Percentiles rank a stretch among this genome's conserved stretches.
Evolutionary conservation across 2,888 invertebrate genomes (phyloP).

Genomic region (Gastracanthus pulcherrimus): DNA sequence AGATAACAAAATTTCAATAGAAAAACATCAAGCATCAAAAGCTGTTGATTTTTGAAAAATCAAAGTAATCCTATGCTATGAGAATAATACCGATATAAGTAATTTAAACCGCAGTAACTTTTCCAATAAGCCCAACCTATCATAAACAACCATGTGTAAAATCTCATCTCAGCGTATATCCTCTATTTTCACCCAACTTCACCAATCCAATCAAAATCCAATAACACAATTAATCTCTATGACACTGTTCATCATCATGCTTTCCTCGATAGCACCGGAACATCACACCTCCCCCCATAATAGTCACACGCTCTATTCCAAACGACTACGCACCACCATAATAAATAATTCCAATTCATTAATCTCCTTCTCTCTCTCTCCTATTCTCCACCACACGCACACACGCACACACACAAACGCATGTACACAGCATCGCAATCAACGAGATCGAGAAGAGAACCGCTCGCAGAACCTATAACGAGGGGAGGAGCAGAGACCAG

Average conservation of each 20-base stretch:
- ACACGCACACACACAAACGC: no score
- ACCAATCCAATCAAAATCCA: conserved; percentile 2
- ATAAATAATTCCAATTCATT: conserved; percentile 35
- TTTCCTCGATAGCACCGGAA: background rate
- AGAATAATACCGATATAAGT: no score
- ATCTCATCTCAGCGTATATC: background rate
- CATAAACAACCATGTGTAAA: no score
- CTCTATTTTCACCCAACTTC: background rate
- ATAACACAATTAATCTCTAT: conserved; percentile 2
- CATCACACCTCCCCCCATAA: no score
- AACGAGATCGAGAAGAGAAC: background rate
- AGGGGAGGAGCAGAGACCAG: conserved; percentile 4
- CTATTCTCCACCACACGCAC: background rate
- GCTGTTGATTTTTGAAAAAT: no score
- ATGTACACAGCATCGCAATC: conserved; percentile 40
- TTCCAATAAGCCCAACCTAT: no score
- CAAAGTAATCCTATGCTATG: no score
- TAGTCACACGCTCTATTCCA: no score
- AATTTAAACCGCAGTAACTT: no score
- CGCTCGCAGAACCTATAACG: background rate
- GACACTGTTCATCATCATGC: conserved; percentile 9
- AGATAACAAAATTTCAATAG: no score
- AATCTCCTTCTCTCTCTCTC: conserved; percentile 3
- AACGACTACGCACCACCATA: background rate
- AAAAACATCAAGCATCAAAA: no score